Evolutionary conservation across 2,113 vertebrate genomes (phyloP), one percentile per base, ranked within the genome.

Genomic region (Hydrochoerus hydrochaeris): DNA sequence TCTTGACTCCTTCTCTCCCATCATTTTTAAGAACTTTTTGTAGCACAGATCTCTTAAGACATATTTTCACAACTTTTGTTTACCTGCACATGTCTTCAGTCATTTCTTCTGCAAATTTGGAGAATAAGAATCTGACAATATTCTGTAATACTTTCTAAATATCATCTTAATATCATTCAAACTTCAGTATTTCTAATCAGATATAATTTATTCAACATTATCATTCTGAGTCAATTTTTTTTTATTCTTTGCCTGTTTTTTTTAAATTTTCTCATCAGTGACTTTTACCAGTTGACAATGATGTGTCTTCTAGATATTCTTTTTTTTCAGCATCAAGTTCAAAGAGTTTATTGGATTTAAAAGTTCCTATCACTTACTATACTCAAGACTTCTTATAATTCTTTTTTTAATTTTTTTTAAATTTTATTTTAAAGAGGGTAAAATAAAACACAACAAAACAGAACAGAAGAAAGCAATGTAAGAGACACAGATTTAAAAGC

Each of bases 41-140:
- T 95, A 62, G 19, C 49, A 71, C 19, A 78, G 1, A n/a, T 75
- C 60, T 95, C 63, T 73, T 12, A 32, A 75, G 67, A 57, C 8
- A 85, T 26, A 38, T 81, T 90, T 32, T 63, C 5, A 85, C 38
- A 62, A 6, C 7, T 93, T 92, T 90, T 90, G 32, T 84, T 94
- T 92, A 63, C 44, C 6, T 41, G 52, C 28, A 88, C 58, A 82
- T 91, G 41, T 63, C 46, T 92, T 93, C 57, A 60, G 85, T 60
- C 49, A 58, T 93, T 60, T 57, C 19, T 71, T 4, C 8, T 54
- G 35, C 5, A 81, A 75, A 88, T 65, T 57, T 90, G 35, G 77
- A 80, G n/a, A 78, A n/a, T 90, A 92, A 49, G 87, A 95, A 88
- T 94, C n/a, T 94, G 49, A 44, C 67, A 30, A 78, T 95, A 92